These are phyloP conservation scores for Ceraclea dissimilis DNA, from an alignment of 2,888 invertebrate genomes.

Conservation along the genomic window DNA sequence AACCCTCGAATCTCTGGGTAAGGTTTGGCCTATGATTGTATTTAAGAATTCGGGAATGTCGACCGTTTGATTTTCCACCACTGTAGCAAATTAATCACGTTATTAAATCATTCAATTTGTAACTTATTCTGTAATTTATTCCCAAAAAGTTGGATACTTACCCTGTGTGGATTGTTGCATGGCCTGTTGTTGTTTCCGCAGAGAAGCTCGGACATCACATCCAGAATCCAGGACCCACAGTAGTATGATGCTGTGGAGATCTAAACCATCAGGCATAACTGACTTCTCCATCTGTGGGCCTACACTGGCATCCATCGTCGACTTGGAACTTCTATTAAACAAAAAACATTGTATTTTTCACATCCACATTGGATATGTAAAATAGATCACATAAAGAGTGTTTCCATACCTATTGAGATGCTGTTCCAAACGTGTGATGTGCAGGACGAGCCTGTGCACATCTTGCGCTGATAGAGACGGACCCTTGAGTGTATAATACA, in stretches of 20 bases:
- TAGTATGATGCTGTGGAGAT: conserved; percentile 60
- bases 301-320: conserved; percentile 24
- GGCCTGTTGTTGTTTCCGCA: conserved; percentile 30
- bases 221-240: conserved; percentile 72
- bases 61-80: neutral
- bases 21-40: conserved; percentile 49
- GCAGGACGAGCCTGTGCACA: conserved; percentile 66
- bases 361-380: neutral
- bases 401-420: conserved; percentile 34
- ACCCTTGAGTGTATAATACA: conserved; percentile 70
- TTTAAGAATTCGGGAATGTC: conserved; percentile 37
- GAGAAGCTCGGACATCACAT: conserved; percentile 52
- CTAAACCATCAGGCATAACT: conserved; percentile 31
- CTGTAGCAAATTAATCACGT: neutral
- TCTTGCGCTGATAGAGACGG: conserved; percentile 62
- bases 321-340: conserved; percentile 29
- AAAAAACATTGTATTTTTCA: neutral
- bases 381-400: too few relatives aligned
- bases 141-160: neutral
- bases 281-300: conserved; percentile 12
- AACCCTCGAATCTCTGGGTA: conserved; percentile 63
- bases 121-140: too few relatives aligned
- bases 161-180: neutral
- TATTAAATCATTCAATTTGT: too few relatives aligned
- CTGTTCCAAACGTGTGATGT: conserved; percentile 60